Evolutionary conservation across 2,888 invertebrate genomes (phyloP).

Genomic region (Leptopilina drosophilae): DNA sequence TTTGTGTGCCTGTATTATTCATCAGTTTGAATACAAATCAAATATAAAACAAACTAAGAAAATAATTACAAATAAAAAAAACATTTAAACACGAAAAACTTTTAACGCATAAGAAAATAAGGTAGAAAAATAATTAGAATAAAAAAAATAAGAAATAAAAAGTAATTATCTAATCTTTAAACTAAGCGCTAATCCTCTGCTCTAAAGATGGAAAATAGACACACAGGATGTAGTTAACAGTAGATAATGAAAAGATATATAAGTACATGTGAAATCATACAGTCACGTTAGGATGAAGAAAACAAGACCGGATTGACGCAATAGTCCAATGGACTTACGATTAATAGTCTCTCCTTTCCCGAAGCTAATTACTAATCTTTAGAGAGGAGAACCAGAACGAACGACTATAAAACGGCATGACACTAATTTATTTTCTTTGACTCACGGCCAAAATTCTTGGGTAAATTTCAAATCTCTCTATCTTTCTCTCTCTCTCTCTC

Average conservation of each 20-base stretch:
- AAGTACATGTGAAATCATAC: background rate
- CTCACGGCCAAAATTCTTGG: conserved; percentile 23
- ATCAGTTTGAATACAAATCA: too few species aligned
- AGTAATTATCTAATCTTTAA: too few species aligned
- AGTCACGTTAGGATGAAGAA: conserved; percentile 18
- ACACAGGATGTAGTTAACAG: conserved; percentile 15
- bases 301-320: conserved; percentile 32
- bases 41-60: too few species aligned
- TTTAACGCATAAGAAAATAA: too few species aligned
- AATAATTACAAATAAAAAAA: too few species aligned
- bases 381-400: conserved; percentile 22
- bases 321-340: conserved; percentile 19
- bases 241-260: background rate
- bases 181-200: too few species aligned
- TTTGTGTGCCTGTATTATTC: too few species aligned
- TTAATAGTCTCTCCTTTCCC: conserved; percentile 34
- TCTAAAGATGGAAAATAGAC: too few species aligned
- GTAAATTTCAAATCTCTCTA: background rate
- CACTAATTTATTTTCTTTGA: conserved; percentile 38
- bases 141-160: too few species aligned
- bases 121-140: too few species aligned
- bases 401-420: conserved; percentile 2
- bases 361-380: conserved; percentile 40
- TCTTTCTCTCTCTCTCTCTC: background rate
- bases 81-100: too few species aligned